Evolutionary conservation across 2,888 invertebrate genomes (phyloP).

Genomic region (Lottia gigantea): DNA sequence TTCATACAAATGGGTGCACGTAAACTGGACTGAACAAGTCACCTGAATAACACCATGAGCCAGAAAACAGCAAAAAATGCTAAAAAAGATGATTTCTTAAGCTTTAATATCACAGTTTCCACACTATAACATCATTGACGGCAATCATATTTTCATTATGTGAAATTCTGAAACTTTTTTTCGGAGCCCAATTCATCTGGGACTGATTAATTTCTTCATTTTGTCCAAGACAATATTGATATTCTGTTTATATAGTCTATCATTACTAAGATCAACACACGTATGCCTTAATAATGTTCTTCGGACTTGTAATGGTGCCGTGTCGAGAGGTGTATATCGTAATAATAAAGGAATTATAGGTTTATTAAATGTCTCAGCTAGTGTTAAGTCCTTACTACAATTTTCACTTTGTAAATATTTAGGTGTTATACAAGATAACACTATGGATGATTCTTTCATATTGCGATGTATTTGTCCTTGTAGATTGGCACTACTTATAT

Average conservation of each 20-base stretch:
- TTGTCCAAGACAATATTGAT: conserved; percentile 52
- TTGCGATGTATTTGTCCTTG: conserved; percentile 60
- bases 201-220: conserved; percentile 45
- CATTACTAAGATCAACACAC: conserved; percentile 63
- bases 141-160: too few relatives aligned
- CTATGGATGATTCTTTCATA: conserved; percentile 58
- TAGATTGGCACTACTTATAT: conserved; percentile 46
- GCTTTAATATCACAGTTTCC: too few relatives aligned
- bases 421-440: conserved; percentile 63
- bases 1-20: too few relatives aligned
- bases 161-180: too few relatives aligned
- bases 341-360: conserved; percentile 62
- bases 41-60: too few relatives aligned
- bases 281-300: conserved; percentile 52
- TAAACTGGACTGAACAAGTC: too few relatives aligned
- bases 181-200: too few relatives aligned
- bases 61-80: too few relatives aligned
- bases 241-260: conserved; percentile 62
- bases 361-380: conserved; percentile 62
- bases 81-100: too few relatives aligned
- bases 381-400: conserved; percentile 62
- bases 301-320: conserved; percentile 56
- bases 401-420: conserved; percentile 66
- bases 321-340: conserved; percentile 62
- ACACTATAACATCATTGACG: too few relatives aligned